Conservation (phyloP, 92 coral and sea anemone genomes). For the Galaxea fascicularis region DNA sequence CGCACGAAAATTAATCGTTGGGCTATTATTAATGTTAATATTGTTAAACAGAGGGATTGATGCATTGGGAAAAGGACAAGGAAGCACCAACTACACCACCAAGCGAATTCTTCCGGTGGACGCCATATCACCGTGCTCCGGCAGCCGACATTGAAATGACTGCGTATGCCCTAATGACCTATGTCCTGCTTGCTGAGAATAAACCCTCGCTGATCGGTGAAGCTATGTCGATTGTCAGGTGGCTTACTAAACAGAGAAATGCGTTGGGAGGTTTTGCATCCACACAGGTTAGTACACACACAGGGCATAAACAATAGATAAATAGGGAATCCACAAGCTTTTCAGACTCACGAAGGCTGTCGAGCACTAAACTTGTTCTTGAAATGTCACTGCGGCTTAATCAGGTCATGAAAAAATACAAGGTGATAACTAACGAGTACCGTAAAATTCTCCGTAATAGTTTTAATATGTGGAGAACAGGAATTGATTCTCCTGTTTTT, state of each 20-base stretch:
- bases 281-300: slow-evolving; percentile 77
- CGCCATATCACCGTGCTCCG: slow-evolving; percentile 74
- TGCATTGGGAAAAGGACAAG: slow-evolving; percentile 79
- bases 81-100: slow-evolving; percentile 26
- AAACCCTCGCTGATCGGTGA: slow-evolving; percentile 48
- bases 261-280: slow-evolving; percentile 94
- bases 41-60: slow-evolving; percentile 56
- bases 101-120: slow-evolving; percentile 23
- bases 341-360: too few species aligned
- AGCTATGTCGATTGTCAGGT: slow-evolving; percentile 76
- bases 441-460: too few species aligned
- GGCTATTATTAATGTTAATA: background rate
- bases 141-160: slow-evolving; percentile 95
- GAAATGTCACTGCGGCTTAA: too few species aligned
- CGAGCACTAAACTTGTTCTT: too few species aligned
- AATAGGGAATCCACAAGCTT: too few species aligned
- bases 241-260: slow-evolving; percentile 94
- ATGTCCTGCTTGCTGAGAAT: slow-evolving; percentile 52
- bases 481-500: too few species aligned
- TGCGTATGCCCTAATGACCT: slow-evolving; percentile 87
- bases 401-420: too few species aligned
- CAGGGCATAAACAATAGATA: too few species aligned
- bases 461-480: too few species aligned
- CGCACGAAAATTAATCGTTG: background rate
- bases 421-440: too few species aligned